These are phyloP conservation scores for Sinonovacula constricta DNA, from an alignment of 1,140 invertebrate genomes.

Conservation along the genomic window DNA sequence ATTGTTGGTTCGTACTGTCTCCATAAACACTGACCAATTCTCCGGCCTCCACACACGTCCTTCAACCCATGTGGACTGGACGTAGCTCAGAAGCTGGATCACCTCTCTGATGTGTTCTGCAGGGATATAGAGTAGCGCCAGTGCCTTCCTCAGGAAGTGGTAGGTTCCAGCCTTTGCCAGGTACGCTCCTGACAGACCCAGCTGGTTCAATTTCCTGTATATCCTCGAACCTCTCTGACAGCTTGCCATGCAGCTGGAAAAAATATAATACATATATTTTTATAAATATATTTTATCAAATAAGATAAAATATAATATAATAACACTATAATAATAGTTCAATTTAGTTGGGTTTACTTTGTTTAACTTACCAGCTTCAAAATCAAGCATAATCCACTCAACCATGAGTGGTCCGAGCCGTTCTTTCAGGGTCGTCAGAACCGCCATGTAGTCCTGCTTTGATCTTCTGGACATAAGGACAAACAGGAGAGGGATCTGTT, in stretches of 20 bases:
- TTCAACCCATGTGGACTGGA: neutral
- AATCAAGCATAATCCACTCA: conserved; percentile 35
- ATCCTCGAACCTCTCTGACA: too few species aligned
- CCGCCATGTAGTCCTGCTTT: conserved; percentile 10
- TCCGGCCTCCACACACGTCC: conserved; percentile 1
- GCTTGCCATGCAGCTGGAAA: too few species aligned
- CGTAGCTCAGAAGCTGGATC: neutral
- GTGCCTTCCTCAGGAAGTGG: too few species aligned
- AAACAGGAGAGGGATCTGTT: conserved; percentile 22
- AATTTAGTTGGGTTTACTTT: neutral
- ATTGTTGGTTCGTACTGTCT: too few species aligned
- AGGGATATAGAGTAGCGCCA: too few species aligned
- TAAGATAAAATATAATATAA: neutral
- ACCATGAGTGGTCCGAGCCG: neutral
- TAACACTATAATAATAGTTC: neutral
- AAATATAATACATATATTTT: neutral
- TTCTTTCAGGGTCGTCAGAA: neutral
- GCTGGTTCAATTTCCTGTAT: too few species aligned
- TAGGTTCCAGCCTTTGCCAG: too few species aligned
- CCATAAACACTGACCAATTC: conserved; percentile 25
- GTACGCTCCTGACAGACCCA: too few species aligned
- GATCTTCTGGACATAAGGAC: too few species aligned
- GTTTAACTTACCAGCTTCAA: conserved; percentile 15
- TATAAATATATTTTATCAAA: neutral
- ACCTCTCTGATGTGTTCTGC: conserved; percentile 3